phyloP scores from a whole-genome alignment of 1,140 invertebrate genomes.

The Chrysoperla carnea region DNA sequence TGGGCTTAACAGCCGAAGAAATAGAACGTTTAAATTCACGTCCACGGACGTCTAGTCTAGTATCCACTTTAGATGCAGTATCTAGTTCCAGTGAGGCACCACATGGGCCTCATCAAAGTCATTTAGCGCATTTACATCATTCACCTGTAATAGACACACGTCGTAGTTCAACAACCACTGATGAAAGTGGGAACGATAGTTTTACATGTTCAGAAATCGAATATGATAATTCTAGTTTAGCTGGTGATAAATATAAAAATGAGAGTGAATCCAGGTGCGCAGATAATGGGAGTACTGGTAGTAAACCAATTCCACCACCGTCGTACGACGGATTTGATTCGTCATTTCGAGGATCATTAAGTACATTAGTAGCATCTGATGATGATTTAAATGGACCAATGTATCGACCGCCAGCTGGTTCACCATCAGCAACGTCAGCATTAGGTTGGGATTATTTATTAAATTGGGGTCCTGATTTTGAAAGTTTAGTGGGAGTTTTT shows the following conservation, averaged over 20 bases:
- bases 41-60: slow-evolving; percentile 70
- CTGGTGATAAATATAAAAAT: slow-evolving; percentile 66
- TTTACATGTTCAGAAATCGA: slow-evolving; percentile 98
- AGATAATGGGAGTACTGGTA: slow-evolving; percentile 27
- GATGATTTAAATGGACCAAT: slow-evolving; percentile 62
- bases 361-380: slow-evolving; percentile 81
- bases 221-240: slow-evolving; percentile 77
- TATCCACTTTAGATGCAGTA: slow-evolving; percentile 82
- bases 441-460: slow-evolving; percentile 86
- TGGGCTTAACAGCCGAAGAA: slow-evolving; percentile 82
- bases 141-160: slow-evolving; percentile 53
- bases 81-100: slow-evolving; percentile 65
- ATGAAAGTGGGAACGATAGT: slow-evolving; percentile 91
- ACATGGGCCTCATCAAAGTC: slow-evolving; percentile 34
- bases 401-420: slow-evolving; percentile 58
- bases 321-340: slow-evolving; percentile 84
- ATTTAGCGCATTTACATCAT: slow-evolving; percentile 40
- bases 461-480: slow-evolving; percentile 92
- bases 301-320: slow-evolving; percentile 46
- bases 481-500: slow-evolving; percentile 86
- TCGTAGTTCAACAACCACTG: slow-evolving; percentile 67
- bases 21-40: slow-evolving; percentile 78
- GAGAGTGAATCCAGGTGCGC: slow-evolving; percentile 40
- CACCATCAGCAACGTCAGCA: slow-evolving; percentile 43
- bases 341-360: slow-evolving; percentile 81